Base-by-base conservation (phyloP, 2,113 vertebrate genomes). In the Cromileptes altivelis region DNA sequence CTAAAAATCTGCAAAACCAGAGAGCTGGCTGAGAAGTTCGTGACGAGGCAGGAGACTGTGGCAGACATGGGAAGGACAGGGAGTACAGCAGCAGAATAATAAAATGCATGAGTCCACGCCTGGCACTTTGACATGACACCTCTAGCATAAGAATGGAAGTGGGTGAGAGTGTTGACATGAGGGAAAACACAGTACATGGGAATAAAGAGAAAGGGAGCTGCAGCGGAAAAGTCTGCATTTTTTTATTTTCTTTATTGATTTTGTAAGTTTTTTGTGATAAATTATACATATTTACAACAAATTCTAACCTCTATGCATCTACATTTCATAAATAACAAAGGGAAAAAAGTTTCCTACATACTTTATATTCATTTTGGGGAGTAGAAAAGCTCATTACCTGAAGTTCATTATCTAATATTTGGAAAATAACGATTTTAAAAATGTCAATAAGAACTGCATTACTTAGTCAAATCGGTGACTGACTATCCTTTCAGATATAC, bases 81-180 rank as follows among this genome's bases (percentile, higher is more conserved):
- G 53, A 83, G 84, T 8, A 57, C 84, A 50, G 78, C 78, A 78
- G 78, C 85, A 72, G 88, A 91, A 87, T 81, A 75, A 57, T 23
- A 55, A 74, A 86, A 90, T 77, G 30, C 57, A 64, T 42, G 33
- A 70, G 67, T 69, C 62, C 73, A 58, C 10, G 78, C 81, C 90
- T 89, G 85, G 76, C 88, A 89, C 88, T 75, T 82, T 30, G 63
- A 56, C 60, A 78, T 65, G 70, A 89, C 86, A 83, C 87, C 75
- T 81, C 81, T 1, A 53, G 85, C 71, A 81, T 85, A 56, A 81
- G 85, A 91, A 93, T 85, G 50, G 42, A 81, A 45, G 74, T 47
- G 85, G 78, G 61, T 58, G 4, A 80, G 56, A 58, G 73, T 33
- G 75, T 76, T 7, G 21, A 75, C 80, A 47, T 6, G 47, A 50